Percentiles rank a stretch among this genome's conserved stretches.
Evolutionary conservation across 2,888 invertebrate species (phyloP).

Genomic region (Andrena marginata): DNA sequence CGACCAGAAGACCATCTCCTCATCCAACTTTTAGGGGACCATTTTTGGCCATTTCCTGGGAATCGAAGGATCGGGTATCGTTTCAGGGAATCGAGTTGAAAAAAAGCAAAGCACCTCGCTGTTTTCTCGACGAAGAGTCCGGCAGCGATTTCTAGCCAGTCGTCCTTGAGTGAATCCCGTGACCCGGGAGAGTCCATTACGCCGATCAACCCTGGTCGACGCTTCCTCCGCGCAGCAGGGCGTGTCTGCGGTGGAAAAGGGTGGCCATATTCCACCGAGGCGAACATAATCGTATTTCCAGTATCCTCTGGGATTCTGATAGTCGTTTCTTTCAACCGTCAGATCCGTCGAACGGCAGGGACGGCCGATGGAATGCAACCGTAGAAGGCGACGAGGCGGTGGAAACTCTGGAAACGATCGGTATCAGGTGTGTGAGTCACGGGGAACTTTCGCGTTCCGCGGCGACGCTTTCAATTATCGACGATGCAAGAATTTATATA

Average conservation of each 20-base stretch:
- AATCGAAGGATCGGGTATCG: neutral
- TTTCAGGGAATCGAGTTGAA: neutral
- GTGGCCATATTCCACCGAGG: neutral
- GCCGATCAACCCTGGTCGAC: constrained; percentile 37
- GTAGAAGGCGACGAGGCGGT: constrained; percentile 23
- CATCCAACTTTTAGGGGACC: neutral
- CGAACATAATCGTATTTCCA: constrained; percentile 55
- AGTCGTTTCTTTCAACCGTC: neutral
- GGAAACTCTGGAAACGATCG: constrained; percentile 49
- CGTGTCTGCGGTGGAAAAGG: neutral
- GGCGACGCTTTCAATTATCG: constrained; percentile 49
- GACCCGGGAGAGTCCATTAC: constrained; percentile 57
- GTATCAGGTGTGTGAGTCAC: constrained; percentile 49
- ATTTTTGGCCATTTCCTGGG: constrained; percentile 3
- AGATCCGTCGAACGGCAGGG: no score
- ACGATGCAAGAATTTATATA: constrained; percentile 28
- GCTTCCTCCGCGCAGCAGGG: constrained; percentile 9
- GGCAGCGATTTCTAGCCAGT: constrained; percentile 28
- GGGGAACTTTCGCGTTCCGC: constrained; percentile 27
- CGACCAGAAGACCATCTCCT: neutral
- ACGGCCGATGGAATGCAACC: constrained; percentile 41
- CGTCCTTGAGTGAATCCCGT: constrained; percentile 54
- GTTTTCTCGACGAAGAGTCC: constrained; percentile 4
- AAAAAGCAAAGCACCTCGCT: neutral
- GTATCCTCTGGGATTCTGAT: constrained; percentile 29